These are phyloP conservation scores for Natrix natrix DNA, from an alignment of 2,797 vertebrate genomes.

Conservation along the genomic window DNA sequence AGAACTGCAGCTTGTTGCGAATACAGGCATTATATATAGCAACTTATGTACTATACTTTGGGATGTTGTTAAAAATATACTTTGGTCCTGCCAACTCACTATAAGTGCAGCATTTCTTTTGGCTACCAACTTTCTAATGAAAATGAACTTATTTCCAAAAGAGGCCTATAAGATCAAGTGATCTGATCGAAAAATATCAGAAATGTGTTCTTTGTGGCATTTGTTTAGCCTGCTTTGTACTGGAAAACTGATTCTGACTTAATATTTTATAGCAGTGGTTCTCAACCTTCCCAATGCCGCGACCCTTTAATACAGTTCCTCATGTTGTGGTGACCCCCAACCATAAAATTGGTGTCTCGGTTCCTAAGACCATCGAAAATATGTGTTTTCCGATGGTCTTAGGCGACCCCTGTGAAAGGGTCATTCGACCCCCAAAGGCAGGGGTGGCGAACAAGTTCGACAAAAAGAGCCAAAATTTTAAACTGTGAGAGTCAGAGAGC, in stretches of 20 bases:
- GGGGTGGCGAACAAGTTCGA: no score
- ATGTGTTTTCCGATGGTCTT: no score
- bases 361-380: no score
- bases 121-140: background rate
- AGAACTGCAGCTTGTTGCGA: background rate
- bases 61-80: background rate
- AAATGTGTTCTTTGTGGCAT: background rate
- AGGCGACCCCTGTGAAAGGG: no score
- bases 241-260: background rate
- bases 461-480: no score
- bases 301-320: no score
- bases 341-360: no score
- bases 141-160: background rate
- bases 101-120: background rate
- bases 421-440: no score
- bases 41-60: background rate
- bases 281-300: no score
- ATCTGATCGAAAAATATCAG: background rate
- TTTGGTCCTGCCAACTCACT: background rate
- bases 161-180: background rate
- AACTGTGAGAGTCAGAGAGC: no score
- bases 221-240: background rate
- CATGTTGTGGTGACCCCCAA: no score
- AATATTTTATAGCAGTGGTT: background rate
- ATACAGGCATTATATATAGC: background rate